Percentiles rank a stretch among this genome's conserved stretches.
These are phyloP conservation scores for Drosophila borborema DNA, from an alignment of 2,888 invertebrate species.

Conservation along the genomic window DNA sequence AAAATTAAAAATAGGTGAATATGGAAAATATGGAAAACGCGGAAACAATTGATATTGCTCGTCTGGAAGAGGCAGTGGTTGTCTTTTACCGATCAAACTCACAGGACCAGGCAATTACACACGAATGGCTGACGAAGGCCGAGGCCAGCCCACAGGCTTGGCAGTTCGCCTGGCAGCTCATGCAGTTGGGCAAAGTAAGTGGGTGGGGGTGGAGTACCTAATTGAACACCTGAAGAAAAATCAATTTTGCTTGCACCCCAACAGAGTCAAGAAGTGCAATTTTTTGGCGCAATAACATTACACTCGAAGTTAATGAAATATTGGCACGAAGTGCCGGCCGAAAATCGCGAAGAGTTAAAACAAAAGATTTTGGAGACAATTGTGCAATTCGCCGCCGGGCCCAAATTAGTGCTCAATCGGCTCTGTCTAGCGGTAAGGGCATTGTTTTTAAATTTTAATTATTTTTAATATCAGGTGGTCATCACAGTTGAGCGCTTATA, in stretches of 20 bases:
- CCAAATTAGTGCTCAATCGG: constrained; percentile 93
- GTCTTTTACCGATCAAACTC: constrained; percentile 85
- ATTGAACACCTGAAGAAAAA: constrained; percentile 6
- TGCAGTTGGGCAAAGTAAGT: constrained; percentile 91
- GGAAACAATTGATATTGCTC: constrained; percentile 79
- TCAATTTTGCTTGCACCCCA: background rate
- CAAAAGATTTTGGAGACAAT: constrained; percentile 92
- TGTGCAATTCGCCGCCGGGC: constrained; percentile 91
- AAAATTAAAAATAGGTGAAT: background rate
- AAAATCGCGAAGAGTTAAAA: constrained; percentile 91
- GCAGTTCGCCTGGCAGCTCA: constrained; percentile 96
- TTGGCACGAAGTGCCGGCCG: constrained; percentile 94
- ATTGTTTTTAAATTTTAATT: background rate
- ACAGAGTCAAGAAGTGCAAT: constrained; percentile 95
- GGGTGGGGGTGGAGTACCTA: too few species aligned
- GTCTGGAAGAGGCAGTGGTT: constrained; percentile 84
- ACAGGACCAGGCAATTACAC: constrained; percentile 90
- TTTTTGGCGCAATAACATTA: constrained; percentile 96
- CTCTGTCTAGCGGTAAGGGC: constrained; percentile 92
- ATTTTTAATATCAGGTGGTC: background rate
- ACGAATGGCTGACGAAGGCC: constrained; percentile 93
- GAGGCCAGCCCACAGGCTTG: constrained; percentile 95
- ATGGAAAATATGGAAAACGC: constrained; percentile 48
- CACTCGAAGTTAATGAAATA: constrained; percentile 94
- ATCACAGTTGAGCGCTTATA: constrained; percentile 91